A percentile compares a stretch with the other conserved stretches of the same genome.
Evolutionary conservation across 2,888 invertebrate species (phyloP).

Genomic region (Campoplex capitator): DNA sequence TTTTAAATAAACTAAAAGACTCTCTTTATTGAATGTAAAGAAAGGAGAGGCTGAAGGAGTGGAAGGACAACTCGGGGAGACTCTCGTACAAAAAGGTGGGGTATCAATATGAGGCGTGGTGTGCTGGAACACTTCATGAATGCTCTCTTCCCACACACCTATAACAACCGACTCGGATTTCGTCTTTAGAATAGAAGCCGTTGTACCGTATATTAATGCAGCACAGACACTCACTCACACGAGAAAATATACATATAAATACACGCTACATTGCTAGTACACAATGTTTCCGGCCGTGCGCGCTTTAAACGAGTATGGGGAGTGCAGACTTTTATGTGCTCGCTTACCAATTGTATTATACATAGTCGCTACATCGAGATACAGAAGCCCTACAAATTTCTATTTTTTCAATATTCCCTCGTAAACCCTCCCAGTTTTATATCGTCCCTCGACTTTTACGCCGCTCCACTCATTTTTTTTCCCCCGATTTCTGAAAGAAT

Average conservation of each 20-base stretch:
- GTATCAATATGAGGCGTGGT: conserved; percentile 27
- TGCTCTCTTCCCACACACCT: conserved; percentile 22
- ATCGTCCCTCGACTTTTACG: not conserved
- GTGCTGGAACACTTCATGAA: conserved; percentile 29
- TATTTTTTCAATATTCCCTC: conserved; percentile 19
- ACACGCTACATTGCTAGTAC: not conserved
- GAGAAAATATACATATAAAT: not conserved
- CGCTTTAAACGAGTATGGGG: conserved; percentile 1
- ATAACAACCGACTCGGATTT: conserved; percentile 27
- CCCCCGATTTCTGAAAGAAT: not conserved
- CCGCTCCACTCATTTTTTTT: not conserved
- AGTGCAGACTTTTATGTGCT: conserved; percentile 13
- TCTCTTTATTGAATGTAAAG: not conserved
- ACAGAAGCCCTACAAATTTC: conserved; percentile 9
- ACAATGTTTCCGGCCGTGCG: conserved; percentile 16
- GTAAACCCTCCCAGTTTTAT: not conserved
- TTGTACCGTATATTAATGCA: conserved; percentile 16
- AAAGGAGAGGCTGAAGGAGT: conserved; percentile 12
- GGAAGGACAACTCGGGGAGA: conserved; percentile 12
- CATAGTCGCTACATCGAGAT: conserved; percentile 21
- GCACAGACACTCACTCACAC: not conserved
- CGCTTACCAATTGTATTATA: conserved; percentile 25
- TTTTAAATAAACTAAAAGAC: not conserved
- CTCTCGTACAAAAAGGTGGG: conserved; percentile 7
- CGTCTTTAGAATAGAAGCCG: conserved; percentile 9